Percentiles rank a stretch among this genome's conserved stretches.
Evolutionary conservation across 2,113 vertebrate genomes (phyloP).

Genomic region (Etia nguti): DNA sequence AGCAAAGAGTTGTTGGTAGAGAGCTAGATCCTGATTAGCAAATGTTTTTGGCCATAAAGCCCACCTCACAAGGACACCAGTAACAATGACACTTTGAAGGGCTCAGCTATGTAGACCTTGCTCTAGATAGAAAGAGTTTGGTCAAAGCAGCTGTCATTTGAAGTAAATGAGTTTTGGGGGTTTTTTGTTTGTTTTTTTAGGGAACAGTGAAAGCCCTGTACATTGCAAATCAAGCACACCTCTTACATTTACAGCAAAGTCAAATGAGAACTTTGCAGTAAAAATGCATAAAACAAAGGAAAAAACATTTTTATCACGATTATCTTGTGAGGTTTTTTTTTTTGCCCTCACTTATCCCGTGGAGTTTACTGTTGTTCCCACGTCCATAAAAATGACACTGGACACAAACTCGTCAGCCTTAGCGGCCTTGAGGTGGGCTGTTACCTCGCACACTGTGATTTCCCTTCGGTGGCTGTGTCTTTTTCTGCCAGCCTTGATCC

Average conservation of each 20-base stretch:
- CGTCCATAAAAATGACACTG: not conserved
- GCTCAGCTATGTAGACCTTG: not conserved
- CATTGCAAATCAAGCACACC: not conserved
- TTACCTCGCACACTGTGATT: not conserved
- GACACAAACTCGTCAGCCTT: not conserved
- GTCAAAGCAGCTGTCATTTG: too few species aligned
- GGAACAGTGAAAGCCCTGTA: not conserved
- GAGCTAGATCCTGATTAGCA: not conserved
- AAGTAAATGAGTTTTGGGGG: not conserved
- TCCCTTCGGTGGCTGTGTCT: not conserved
- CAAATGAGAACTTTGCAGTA: not conserved
- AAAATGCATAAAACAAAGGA: not conserved
- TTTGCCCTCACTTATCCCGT: not conserved
- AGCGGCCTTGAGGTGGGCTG: not conserved
- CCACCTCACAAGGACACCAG: not conserved
- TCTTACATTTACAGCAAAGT: not conserved
- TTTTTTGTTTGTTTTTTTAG: not conserved
- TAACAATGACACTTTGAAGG: not conserved
- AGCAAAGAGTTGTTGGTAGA: not conserved
- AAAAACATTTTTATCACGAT: not conserved
- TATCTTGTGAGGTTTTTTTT: not conserved
- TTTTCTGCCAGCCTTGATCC: conserved; percentile 32
- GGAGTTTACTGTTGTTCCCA: not conserved
- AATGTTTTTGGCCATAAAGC: not conserved
- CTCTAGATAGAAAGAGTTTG: too few species aligned